Percentiles rank a stretch among this genome's conserved stretches.
These are phyloP conservation scores for Euborellia annulipes DNA, from an alignment of 1,140 invertebrate genomes.

Conservation along the genomic window DNA sequence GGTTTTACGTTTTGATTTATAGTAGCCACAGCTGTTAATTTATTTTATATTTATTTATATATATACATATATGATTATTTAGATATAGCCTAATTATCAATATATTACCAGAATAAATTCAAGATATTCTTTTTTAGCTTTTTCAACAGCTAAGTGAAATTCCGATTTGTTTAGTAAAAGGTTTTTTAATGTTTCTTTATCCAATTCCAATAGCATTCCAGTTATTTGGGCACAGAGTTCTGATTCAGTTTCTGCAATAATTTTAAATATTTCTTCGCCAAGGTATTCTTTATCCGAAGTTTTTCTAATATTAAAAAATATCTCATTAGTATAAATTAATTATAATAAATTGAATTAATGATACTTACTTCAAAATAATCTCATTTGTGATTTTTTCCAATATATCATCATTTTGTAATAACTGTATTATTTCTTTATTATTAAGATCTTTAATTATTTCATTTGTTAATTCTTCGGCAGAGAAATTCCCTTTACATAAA, in stretches of 20 bases:
- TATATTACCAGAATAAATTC: slow-evolving; percentile 7
- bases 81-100: too few relatives aligned
- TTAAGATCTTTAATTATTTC: slow-evolving; percentile 9
- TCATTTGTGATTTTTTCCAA: slow-evolving; percentile 6
- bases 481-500: slow-evolving; percentile 1
- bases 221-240: slow-evolving; percentile 15
- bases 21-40: too few relatives aligned
- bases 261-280: slow-evolving; percentile 12
- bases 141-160: slow-evolving; percentile 11
- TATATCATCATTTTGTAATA: slow-evolving; percentile 9
- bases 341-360: not conserved
- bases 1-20: too few relatives aligned
- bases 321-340: not conserved
- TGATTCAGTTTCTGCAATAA: slow-evolving; percentile 10
- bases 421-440: slow-evolving; percentile 10
- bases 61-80: too few relatives aligned
- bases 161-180: slow-evolving; percentile 8
- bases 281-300: slow-evolving; percentile 11
- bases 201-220: slow-evolving; percentile 16
- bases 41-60: too few relatives aligned
- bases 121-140: slow-evolving; percentile 14
- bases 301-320: slow-evolving; percentile 4
- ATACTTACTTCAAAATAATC: slow-evolving; percentile 3
- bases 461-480: slow-evolving; percentile 5
- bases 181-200: slow-evolving; percentile 10